Evolutionary conservation across 2,113 vertebrate species (phyloP).

Genomic region (Rhagologus leucostigma): DNA sequence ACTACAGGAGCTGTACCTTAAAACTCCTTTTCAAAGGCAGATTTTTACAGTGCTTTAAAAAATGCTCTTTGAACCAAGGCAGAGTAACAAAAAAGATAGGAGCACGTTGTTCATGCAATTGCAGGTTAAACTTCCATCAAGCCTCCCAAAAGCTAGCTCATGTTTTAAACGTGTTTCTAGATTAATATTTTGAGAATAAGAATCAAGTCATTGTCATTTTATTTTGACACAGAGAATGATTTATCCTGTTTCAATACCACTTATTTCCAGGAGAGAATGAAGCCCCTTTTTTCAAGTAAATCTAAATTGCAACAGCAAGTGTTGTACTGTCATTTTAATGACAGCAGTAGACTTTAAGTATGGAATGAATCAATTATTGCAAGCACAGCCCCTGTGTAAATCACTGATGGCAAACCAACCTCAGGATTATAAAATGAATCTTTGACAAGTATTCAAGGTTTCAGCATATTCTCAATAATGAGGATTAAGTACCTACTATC

Average conservation of each 20-base stretch:
- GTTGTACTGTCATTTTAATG: conserved; percentile 65
- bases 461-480: conserved; percentile 69
- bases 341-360: conserved; percentile 68
- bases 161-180: not conserved
- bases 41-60: not conserved
- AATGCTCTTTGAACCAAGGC: not conserved
- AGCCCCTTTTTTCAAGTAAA: conserved; percentile 26
- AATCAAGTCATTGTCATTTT: conserved; percentile 16
- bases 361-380: conserved; percentile 75
- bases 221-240: conserved; percentile 41
- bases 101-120: not conserved
- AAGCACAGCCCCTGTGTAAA: conserved; percentile 63
- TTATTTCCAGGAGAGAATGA: not conserved
- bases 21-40: not conserved
- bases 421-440: conserved; percentile 72
- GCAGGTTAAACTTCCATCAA: conserved; percentile 8
- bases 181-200: conserved; percentile 25
- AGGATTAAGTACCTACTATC: conserved; percentile 69
- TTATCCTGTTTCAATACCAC: conserved; percentile 13
- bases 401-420: conserved; percentile 63
- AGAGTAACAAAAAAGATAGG: not conserved
- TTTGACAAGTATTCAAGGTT: conserved; percentile 72
- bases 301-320: conserved; percentile 59
- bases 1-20: not conserved
- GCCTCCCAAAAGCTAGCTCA: not conserved